Base-by-base conservation (phyloP, 2,113 vertebrate species). In the Sander lucioperca region DNA sequence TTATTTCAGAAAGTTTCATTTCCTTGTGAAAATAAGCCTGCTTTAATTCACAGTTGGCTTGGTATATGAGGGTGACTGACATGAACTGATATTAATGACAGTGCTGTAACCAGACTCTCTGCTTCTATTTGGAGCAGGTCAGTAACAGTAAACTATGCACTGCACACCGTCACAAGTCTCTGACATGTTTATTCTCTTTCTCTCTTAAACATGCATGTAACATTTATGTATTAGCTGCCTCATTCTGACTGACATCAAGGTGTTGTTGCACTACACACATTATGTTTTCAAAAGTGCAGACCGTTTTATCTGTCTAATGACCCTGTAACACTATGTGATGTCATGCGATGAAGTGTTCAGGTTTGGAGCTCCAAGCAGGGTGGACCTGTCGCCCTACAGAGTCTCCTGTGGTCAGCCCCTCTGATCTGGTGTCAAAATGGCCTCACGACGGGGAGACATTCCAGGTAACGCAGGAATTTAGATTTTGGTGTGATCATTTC, bases 381-480 rank as follows among this genome's bases (percentile, higher is more conserved):
- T 21, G 63, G 61, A 76, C 65, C 12, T 14, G 14, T 68, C 64
- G 36, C 9, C 5, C 33, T 18, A 47, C 70, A 58, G 30, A 25
- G 43, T 67, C 33, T 79, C 39, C 48, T 63, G 39, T 19, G 15
- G n/a, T 51, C 79, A 72, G 16, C 47, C 16, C 8, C 12, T 56
- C 33, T 75, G 57, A 75, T 54, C 66, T 61, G 54, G 4, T 57
- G 61, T 79, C 76, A 84, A 62, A 74, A 95, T 95, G 94, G 76
- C 87, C 43, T 91, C 92, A 39, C 74, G 70, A 58, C 85, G 4
- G n/a, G 88, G 67, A 79, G 93, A 94, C 39, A 43, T 92, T 47
- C 94, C 93, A 92, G 94, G 94, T 95, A 93, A 88, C 0, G 19
- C 43, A n/a, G 1, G 3, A 14, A 27, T 19, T 33, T 18, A 11